Conservation (phyloP, 1,140 invertebrate genomes). For the Scaptomyza montana region DNA sequence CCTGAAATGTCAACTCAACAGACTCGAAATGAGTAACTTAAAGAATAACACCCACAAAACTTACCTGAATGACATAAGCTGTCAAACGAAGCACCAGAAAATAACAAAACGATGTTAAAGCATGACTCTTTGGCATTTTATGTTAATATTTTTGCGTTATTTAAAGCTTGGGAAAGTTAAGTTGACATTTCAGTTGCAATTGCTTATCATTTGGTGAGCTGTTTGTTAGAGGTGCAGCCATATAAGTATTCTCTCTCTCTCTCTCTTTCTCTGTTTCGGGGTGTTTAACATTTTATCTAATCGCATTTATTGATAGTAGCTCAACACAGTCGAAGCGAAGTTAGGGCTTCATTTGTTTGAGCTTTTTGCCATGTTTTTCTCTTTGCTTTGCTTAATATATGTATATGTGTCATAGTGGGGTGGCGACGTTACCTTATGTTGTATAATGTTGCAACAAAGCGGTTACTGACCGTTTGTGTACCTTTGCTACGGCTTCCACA, state of each 20-base stretch:
- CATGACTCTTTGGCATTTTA: slow-evolving; percentile 8
- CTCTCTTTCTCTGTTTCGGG: background rate
- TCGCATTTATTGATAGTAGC: slow-evolving; percentile 68
- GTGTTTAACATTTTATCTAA: slow-evolving; percentile 63
- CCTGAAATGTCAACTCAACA: slow-evolving; percentile 22
- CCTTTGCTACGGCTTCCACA: slow-evolving; percentile 64
- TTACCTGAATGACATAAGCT: slow-evolving; percentile 28
- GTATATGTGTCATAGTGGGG: slow-evolving; percentile 54
- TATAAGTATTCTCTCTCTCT: slow-evolving; percentile 19
- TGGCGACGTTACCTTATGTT: slow-evolving; percentile 41
- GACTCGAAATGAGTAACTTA: no score
- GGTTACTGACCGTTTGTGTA: slow-evolving; percentile 60
- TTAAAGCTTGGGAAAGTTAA: background rate
- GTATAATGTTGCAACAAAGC: slow-evolving; percentile 69
- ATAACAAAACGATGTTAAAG: background rate
- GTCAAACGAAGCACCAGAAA: background rate
- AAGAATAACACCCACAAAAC: slow-evolving; percentile 18
- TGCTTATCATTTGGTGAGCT: slow-evolving; percentile 8
- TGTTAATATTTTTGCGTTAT: slow-evolving; percentile 1
- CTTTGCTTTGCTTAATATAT: slow-evolving; percentile 49
- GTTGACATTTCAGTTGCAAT: slow-evolving; percentile 10
- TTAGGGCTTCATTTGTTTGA: slow-evolving; percentile 32
- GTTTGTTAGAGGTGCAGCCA: slow-evolving; percentile 21
- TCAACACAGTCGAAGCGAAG: slow-evolving; percentile 32
- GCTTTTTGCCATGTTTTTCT: slow-evolving; percentile 24